Evolutionary conservation across 2,888 invertebrate species (phyloP), one percentile per base, ranked within the genome.

Genomic region (Pseudolycoriella hygida): DNA sequence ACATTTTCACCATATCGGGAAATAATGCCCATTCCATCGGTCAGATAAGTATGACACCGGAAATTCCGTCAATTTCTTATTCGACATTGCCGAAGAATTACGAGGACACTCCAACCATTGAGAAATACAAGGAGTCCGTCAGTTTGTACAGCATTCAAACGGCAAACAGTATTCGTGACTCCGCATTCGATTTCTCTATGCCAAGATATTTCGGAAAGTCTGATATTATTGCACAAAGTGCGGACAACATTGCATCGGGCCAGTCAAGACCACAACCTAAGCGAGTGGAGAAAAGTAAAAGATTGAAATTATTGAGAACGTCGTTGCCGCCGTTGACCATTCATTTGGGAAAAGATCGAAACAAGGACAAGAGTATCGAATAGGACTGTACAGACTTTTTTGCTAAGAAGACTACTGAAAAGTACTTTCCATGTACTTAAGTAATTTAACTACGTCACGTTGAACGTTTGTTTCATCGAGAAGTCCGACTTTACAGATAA

Each of bases 181-280:
- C 67, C 19, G 68, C 71, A 49, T 62, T 61, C 43, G 76, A 76
- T 50, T 74, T 70, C 45, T 73, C 74, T 17, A 76, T 76, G 76
- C 76, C 76, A 0, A 63, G 76, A 47, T 74, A 74, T 52, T 76
- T 73, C 51, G 69, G 75, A 0, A 61, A 67, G 2, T 58, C 66
- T 1, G 61, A 58, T 20, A 54, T 60, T 48, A 53, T 63, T 14
- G 53, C 64, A 12, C 60, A 62, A 45, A 65, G 64, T 43, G 55
- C 50, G 2, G 63, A 64, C 46, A 52, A n/a, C n/a, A n/a, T n/a
- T n/a, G n/a, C n/a, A n/a, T 25, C 25, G 25, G 25, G 25, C 8
- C 25, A 25, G 8, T 25, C 25, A 8, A 8, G 25, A 25, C n/a
- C 40, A 25, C 15, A 2, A 14, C 39, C 56, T 3, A 55, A 59